Evolutionary conservation across 2,797 vertebrate species (phyloP).

Genomic region (Pogoniulus pusillus): DNA sequence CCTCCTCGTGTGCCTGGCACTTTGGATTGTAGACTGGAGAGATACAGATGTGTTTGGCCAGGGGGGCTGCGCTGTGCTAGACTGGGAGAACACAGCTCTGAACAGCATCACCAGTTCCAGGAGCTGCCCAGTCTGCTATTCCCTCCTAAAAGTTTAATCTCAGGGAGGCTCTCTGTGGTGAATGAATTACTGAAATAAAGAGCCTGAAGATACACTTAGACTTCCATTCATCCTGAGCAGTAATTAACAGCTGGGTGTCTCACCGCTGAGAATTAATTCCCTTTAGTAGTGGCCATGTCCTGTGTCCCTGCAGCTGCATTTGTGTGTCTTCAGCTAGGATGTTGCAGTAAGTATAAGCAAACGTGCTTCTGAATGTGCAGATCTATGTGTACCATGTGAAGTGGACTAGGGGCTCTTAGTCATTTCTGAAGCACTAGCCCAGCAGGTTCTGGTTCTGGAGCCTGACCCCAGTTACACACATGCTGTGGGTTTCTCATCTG

Average conservation of each 20-base stretch:
- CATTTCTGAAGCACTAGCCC: background rate
- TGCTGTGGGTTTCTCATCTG: background rate
- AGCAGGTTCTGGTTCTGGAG: background rate
- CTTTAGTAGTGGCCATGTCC: background rate
- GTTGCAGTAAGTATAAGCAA: background rate
- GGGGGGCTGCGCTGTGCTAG: background rate
- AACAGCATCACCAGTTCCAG: background rate
- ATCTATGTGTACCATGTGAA: accelerated
- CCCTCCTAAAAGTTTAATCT: background rate
- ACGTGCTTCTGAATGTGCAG: accelerated
- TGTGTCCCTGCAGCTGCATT: background rate
- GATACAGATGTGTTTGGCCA: background rate
- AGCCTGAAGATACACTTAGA: slow-evolving; percentile 12
- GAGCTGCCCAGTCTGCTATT: background rate
- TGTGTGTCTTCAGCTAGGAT: background rate
- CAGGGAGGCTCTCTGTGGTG: background rate
- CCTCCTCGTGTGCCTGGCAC: background rate
- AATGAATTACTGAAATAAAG: slow-evolving; percentile 41
- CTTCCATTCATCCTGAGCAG: slow-evolving; percentile 5
- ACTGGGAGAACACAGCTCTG: accelerated
- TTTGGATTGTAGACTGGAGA: background rate
- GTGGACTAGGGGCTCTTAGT: background rate
- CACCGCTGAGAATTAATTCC: background rate
- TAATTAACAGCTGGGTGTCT: slow-evolving; percentile 49
- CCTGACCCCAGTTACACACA: background rate